These are phyloP conservation scores for Lasioglossum marginatum DNA, from an alignment of 2,888 invertebrate species.

Conservation along the genomic window DNA sequence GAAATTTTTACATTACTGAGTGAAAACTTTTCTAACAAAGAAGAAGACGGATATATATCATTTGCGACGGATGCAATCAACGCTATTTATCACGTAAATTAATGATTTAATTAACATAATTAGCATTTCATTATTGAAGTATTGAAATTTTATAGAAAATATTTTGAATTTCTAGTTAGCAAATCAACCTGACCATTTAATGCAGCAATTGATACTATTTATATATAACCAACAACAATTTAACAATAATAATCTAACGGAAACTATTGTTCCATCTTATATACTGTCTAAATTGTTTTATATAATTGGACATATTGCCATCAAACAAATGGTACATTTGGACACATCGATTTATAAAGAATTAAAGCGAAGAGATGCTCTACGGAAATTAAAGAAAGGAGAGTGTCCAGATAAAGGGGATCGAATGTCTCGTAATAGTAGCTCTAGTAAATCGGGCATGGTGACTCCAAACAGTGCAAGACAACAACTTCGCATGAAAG, in stretches of 20 bases:
- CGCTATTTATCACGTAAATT: constrained; percentile 86
- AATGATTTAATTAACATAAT: background rate
- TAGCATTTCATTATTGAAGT: background rate
- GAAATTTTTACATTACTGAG: constrained; percentile 85
- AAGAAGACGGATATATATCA: constrained; percentile 86
- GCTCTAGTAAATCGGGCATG: no score
- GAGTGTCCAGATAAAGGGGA: constrained; percentile 78
- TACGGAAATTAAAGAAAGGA: constrained; percentile 78
- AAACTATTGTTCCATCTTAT: constrained; percentile 50
- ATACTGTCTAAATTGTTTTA: constrained; percentile 85
- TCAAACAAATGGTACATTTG: constrained; percentile 92
- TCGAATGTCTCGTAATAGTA: no score
- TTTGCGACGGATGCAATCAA: constrained; percentile 87
- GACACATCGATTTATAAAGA: constrained; percentile 94
- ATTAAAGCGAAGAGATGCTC: constrained; percentile 88
- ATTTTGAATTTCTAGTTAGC: constrained; percentile 84
- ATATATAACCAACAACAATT: constrained; percentile 66
- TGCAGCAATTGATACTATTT: constrained; percentile 71
- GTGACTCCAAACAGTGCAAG: constrained; percentile 69
- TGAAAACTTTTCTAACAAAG: constrained; percentile 83
- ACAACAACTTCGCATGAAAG: constrained; percentile 70
- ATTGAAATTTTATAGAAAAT: background rate
- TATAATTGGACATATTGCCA: constrained; percentile 91
- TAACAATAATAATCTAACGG: constrained; percentile 47
- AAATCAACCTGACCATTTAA: constrained; percentile 86